Conservation (phyloP, 2,797 vertebrate species). For the Mastacembelus armatus region DNA sequence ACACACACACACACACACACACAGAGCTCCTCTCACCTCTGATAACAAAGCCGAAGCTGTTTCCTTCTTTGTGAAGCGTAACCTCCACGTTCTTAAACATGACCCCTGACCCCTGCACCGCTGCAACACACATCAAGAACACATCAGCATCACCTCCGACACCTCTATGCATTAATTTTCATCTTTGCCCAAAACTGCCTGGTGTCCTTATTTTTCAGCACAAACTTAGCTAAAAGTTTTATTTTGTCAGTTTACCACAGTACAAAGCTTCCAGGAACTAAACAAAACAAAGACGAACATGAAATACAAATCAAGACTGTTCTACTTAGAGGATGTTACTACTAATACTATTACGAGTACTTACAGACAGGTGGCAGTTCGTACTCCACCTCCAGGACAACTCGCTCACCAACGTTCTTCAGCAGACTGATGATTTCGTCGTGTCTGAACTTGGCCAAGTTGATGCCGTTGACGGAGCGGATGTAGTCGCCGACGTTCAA, state of each 20-base stretch:
- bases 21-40: slow-evolving; percentile 84
- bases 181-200: too few relatives aligned
- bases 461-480: slow-evolving; percentile 97
- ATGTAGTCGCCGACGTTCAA: slow-evolving; percentile 97
- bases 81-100: slow-evolving; percentile 97
- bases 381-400: slow-evolving; percentile 95
- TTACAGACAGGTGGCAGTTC: slow-evolving; percentile 95
- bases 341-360: slow-evolving; percentile 54
- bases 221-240: too few relatives aligned
- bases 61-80: slow-evolving; percentile 97
- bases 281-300: too few relatives aligned
- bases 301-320: too few relatives aligned
- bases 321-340: neutral
- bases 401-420: slow-evolving; percentile 96
- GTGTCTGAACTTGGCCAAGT: slow-evolving; percentile 95
- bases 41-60: slow-evolving; percentile 97
- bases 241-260: too few relatives aligned
- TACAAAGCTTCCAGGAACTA: too few relatives aligned
- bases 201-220: too few relatives aligned
- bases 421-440: slow-evolving; percentile 98
- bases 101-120: slow-evolving; percentile 93
- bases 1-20: slow-evolving; percentile 10
- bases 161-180: neutral
- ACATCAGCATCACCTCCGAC: neutral
- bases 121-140: slow-evolving; percentile 73